These are phyloP conservation scores for Pterostichus niger DNA, from an alignment of 2,888 invertebrate genomes.

Conservation along the genomic window DNA sequence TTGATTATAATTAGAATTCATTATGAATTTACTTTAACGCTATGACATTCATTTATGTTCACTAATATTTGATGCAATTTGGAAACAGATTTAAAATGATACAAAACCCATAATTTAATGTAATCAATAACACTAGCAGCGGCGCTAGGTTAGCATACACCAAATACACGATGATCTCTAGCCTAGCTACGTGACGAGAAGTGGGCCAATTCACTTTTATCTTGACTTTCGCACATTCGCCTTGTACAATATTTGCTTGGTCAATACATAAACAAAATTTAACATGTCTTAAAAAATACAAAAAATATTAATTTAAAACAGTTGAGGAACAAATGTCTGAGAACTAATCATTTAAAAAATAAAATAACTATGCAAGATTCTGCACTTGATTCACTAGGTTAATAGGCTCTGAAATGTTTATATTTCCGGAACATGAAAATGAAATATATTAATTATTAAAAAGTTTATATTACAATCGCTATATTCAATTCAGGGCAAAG, in stretches of 20 bases:
- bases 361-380: no score
- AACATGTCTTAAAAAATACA: no score
- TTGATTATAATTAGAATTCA: conserved; percentile 64
- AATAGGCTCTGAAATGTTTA: no score
- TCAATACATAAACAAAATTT: conserved; percentile 20
- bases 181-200: conserved; percentile 59
- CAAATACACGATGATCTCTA: conserved; percentile 41
- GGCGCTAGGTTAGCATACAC: conserved; percentile 62
- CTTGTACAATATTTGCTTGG: conserved; percentile 43
- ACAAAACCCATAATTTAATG: conserved; percentile 51
- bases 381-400: no score
- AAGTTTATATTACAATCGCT: no score
- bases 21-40: conserved; percentile 16
- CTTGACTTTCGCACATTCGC: neutral
- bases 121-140: conserved; percentile 60
- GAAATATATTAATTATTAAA: no score
- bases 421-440: no score
- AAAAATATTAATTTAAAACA: neutral
- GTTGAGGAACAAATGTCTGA: neutral
- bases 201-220: conserved; percentile 48
- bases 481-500: no score
- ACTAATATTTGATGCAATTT: conserved; percentile 17
- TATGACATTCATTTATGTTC: neutral
- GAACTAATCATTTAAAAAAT: neutral
- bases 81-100: conserved; percentile 8